These are phyloP conservation scores for Dendrolimus pini DNA, from an alignment of 2,888 invertebrate genomes.

Conservation along the genomic window DNA sequence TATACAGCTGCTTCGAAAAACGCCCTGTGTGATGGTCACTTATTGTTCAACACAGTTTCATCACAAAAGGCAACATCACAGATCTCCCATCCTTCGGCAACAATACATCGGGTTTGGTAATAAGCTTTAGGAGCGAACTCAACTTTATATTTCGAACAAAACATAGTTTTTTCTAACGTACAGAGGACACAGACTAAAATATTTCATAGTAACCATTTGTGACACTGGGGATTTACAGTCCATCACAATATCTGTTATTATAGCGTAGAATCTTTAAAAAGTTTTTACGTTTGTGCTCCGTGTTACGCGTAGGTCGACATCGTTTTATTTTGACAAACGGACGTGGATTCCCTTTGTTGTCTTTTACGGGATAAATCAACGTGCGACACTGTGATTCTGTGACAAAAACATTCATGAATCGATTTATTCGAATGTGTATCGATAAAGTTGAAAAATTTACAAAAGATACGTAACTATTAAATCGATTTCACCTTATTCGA, in stretches of 20 bases:
- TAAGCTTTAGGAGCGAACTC: constrained; percentile 47
- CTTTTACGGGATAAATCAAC: constrained; percentile 60
- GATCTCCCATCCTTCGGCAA: constrained; percentile 52
- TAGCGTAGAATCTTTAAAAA: constrained; percentile 5
- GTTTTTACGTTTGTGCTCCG: constrained; percentile 29
- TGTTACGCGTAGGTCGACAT: constrained; percentile 58
- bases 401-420: constrained; percentile 42
- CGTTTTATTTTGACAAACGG: constrained; percentile 69
- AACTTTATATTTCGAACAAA: constrained; percentile 36
- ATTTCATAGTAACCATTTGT: constrained; percentile 19
- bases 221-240: constrained; percentile 17
- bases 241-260: constrained; percentile 14
- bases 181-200: constrained; percentile 31
- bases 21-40: constrained; percentile 58
- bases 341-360: constrained; percentile 59
- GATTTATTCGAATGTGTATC: constrained; percentile 29
- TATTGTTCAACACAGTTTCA: constrained; percentile 57
- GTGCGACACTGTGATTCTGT: constrained; percentile 47
- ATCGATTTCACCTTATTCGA: constrained; percentile 2
- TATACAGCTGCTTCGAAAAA: constrained; percentile 63
- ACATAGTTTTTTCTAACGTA: constrained; percentile 29
- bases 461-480: constrained; percentile 2
- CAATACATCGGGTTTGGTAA: constrained; percentile 57
- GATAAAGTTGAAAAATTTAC: constrained; percentile 25
- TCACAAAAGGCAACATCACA: constrained; percentile 59